Percentiles rank a stretch among this genome's conserved stretches.
phyloP scores from a whole-genome alignment of 2,888 invertebrate genomes.

The Coleophora flavipennella region DNA sequence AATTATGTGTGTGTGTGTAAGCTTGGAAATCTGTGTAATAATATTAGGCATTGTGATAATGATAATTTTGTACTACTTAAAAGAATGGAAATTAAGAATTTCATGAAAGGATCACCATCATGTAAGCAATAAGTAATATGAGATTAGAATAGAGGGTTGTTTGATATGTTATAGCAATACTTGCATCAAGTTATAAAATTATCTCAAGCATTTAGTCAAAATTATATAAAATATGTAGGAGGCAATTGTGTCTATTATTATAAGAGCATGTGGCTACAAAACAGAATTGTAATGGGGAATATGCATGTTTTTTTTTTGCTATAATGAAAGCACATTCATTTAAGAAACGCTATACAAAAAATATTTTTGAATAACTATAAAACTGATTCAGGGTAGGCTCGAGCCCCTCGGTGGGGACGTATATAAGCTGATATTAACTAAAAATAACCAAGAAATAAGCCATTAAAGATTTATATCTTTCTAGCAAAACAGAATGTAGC shows the following conservation, averaged over 20 bases:
- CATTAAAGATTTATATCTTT: no score
- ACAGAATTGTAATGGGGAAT: conserved; percentile 7
- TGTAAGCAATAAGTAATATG: conserved; percentile 37
- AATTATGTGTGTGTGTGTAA: conserved; percentile 15
- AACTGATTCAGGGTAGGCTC: no score
- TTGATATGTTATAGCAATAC: conserved; percentile 29
- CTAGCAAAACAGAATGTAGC: no score
- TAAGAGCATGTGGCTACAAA: conserved; percentile 23
- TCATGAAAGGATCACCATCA: conserved; percentile 19
- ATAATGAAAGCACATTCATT: no score
- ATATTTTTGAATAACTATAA: no score
- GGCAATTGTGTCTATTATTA: conserved; percentile 5
- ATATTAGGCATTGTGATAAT: conserved; percentile 38
- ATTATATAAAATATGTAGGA: conserved; percentile 2
- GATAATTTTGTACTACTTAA: conserved; percentile 30
- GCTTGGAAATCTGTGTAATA: conserved; percentile 21
- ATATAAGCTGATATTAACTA: no score
- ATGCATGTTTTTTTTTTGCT: no score
- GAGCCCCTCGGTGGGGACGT: no score
- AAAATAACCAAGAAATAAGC: no score
- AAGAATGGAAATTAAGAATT: conserved; percentile 15
- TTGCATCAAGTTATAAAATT: conserved; percentile 16
- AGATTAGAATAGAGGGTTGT: conserved; percentile 24
- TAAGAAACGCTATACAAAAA: no score
- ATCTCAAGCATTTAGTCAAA: conserved; percentile 15